phyloP scores from a whole-genome alignment of 2,888 invertebrate genomes.

The Periphyllus acericola region DNA sequence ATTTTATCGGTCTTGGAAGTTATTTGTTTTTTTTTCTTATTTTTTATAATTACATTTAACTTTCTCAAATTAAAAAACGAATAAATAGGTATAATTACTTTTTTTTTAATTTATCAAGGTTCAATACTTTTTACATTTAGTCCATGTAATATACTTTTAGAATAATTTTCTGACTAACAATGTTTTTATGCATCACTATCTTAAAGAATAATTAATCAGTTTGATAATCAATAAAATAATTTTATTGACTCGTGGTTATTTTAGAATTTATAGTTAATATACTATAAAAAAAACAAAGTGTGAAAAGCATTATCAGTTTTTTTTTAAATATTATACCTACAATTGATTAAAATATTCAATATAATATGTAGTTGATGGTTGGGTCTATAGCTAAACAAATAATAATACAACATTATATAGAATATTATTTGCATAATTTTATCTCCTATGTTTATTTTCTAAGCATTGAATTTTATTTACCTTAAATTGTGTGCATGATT shows the following conservation, averaged over 20 bases:
- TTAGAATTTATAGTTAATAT: no score
- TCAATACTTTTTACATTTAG: neutral
- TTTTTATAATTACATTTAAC: neutral
- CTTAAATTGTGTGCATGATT: neutral
- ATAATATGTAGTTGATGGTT: no score
- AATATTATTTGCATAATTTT: neutral
- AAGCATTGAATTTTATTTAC: neutral
- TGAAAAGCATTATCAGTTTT: neutral
- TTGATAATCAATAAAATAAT: conserved; percentile 3
- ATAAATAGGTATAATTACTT: no score
- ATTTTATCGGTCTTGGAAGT: neutral
- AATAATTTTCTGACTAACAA: neutral
- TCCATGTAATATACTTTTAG: neutral
- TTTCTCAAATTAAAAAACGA: no score
- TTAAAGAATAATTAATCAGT: neutral
- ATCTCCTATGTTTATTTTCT: neutral
- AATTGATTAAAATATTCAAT: no score
- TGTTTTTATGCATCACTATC: neutral
- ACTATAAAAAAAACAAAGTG: neutral
- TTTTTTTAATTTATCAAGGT: neutral
- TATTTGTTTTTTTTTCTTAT: neutral
- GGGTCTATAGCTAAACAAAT: neutral
- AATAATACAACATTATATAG: neutral
- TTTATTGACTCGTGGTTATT: neutral
- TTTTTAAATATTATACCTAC: neutral